Base-by-base conservation (phyloP, 2,797 vertebrate species). In the Clangula hyemalis region DNA sequence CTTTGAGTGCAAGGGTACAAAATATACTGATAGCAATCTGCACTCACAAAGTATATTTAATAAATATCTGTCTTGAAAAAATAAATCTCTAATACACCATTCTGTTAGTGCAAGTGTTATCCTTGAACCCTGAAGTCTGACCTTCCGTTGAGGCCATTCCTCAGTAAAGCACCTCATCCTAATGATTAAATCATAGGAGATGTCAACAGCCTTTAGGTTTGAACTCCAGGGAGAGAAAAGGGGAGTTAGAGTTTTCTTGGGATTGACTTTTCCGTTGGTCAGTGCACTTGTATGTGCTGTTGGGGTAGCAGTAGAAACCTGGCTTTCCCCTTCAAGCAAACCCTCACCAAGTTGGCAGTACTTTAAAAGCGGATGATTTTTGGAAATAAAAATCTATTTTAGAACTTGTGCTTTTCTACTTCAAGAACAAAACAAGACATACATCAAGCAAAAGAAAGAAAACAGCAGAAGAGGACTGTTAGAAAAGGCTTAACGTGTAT, bases 181-280 rank as follows among this genome's bases (percentile, higher is more conserved):
- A 72, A 90, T 80, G 89, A 94, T 87, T 94, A 89, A 94, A 90
- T 89, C 81, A 69, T 49, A 34, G 43, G 19, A 58, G 72, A 85
- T 85, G 66, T 92, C 86, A 94, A 89, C 21, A 78, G 25, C 68
- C 88, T 95, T 85, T 84, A 87, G 75, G 72, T 78, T 89, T 94
- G 72, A 38, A 24, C 32, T 82, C 28, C 0, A 5, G 51, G 58
- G 41, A 89, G 49, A 89, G 65, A 56, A 86, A 79, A 71, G 25
- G 71, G 27, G 60, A 75, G 61, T 69, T 36, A 65, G 25, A 56
- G 18, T 69, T 62, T 83, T 83, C 70, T 49, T 57, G 66, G 68
- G 51, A 89, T 57, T 83, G 91, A 66, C 81, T 96, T 92, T 85
- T 85, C 81, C 32, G 27, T n/a, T 75, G 91, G 74, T 41, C 65